Percentiles rank a stretch among this genome's conserved stretches.
Evolutionary conservation across 1,140 invertebrate genomes (phyloP).

Genomic region (Aphis craccivora): DNA sequence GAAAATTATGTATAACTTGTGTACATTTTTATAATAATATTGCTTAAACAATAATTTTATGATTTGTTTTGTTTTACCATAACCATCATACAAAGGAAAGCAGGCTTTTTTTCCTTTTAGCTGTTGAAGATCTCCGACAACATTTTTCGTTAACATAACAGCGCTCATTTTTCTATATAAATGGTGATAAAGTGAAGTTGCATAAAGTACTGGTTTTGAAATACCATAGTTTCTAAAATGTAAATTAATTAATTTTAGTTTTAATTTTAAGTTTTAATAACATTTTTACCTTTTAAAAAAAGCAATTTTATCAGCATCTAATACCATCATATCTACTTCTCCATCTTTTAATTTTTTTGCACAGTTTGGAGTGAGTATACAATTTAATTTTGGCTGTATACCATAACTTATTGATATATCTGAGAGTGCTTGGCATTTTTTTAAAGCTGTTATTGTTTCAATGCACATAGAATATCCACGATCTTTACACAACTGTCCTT

Average conservation of each 20-base stretch:
- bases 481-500: background rate
- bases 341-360: slow-evolving; percentile 23
- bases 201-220: slow-evolving; percentile 34
- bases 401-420: slow-evolving; percentile 50
- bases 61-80: slow-evolving; percentile 31
- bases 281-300: slow-evolving; percentile 41
- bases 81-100: slow-evolving; percentile 41
- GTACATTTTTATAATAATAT: background rate
- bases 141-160: slow-evolving; percentile 40
- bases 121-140: background rate
- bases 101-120: slow-evolving; percentile 43
- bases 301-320: slow-evolving; percentile 38
- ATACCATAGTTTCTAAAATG: slow-evolving; percentile 22
- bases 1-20: too few relatives aligned
- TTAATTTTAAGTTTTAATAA: background rate
- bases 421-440: slow-evolving; percentile 38
- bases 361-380: slow-evolving; percentile 5
- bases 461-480: slow-evolving; percentile 36
- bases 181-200: slow-evolving; percentile 47
- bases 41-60: background rate
- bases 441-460: slow-evolving; percentile 24
- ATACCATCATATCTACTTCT: slow-evolving; percentile 34
- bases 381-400: slow-evolving; percentile 46
- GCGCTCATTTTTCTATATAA: slow-evolving; percentile 48
- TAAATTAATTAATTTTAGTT: background rate